Conservation (phyloP, 2,113 vertebrate genomes). For the Oncorhynchus kisutch region DNA sequence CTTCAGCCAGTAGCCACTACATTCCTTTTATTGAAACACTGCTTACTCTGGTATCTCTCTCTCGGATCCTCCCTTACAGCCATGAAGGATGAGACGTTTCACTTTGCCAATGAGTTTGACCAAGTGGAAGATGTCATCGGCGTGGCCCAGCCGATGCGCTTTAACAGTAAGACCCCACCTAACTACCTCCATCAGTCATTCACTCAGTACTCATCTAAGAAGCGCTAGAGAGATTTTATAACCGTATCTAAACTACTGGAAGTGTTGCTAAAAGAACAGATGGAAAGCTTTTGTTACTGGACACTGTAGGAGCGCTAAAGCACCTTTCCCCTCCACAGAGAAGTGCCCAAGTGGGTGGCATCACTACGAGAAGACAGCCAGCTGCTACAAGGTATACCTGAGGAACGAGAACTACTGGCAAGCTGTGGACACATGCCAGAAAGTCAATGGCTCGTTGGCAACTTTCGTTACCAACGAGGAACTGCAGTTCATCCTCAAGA, state of each 20-base stretch:
- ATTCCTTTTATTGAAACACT: no score
- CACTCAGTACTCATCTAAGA: background rate
- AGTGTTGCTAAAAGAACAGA: background rate
- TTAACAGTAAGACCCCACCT: conserved; percentile 85
- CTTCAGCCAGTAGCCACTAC: no score
- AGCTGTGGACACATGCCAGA: conserved; percentile 92
- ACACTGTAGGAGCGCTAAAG: conserved; percentile 63
- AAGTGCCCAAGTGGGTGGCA: conserved; percentile 97
- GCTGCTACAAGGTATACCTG: conserved; percentile 95
- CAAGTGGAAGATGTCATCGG: conserved; percentile 79
- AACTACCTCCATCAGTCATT: background rate
- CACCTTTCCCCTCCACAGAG: conserved; percentile 70
- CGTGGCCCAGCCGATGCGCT: conserved; percentile 90
- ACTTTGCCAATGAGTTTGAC: conserved; percentile 80
- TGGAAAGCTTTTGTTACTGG: background rate
- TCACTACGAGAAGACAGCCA: conserved; percentile 96
- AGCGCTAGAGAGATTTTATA: background rate
- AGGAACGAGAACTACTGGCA: conserved; percentile 97
- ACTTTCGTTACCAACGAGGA: conserved; percentile 95
- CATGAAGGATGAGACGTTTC: conserved; percentile 81
- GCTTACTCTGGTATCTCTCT: background rate
- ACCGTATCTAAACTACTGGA: background rate
- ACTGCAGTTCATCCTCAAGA: conserved; percentile 91
- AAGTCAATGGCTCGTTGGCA: conserved; percentile 89
- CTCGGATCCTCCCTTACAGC: conserved; percentile 57